Base-by-base conservation (phyloP, 2,797 vertebrate species). In the Melanotaenia boesemani region DNA sequence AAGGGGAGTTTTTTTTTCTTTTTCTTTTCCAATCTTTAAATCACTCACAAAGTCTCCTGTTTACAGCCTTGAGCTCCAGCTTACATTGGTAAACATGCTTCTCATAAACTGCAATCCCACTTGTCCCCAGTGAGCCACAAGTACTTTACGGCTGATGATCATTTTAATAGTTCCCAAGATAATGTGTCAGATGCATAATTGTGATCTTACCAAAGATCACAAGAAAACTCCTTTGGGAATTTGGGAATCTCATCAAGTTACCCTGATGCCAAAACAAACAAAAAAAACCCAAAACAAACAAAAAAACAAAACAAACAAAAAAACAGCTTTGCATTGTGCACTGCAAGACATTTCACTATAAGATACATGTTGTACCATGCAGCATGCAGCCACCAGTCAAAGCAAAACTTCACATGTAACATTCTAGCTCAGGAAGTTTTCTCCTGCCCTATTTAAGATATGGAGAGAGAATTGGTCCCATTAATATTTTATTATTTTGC, bases 401-500 rank as follows among this genome's bases (percentile, higher is more conserved):
- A 84, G 69, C 73, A 66, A 78, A 74, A 72, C 57, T 59, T 71
- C 46, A 70, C 84, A 77, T 80, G 71, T 72, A 72, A 81, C 81
- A 68, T 70, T 77, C 64, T 71, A 64, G 72, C 81, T 75, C 69
- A 74, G 79, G 76, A 89, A 78, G 55, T 86, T 87, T 89, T 85
- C 68, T 81, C 69, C 76, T 83, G 75, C 70, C 77, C 86, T 83
- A 83, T 91, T 90, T 89, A 88, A 82, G 84, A 89, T 65, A 74
- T 56, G 70, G 70, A 85, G 79, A 70, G 78, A 87, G 73, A 86
- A 81, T 65, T 34, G 30, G 20, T 44, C 60, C 50, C 66, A 81
- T 92, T 83, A 84, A 82, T 91, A 80, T 89, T 90, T 86, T 79
- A 90, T 86, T 82, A 80, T 88, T 87, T 85, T 82, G 81, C 73